phyloP scores from a whole-genome alignment of 2,797 vertebrate genomes.

The Onychomys leucogaster region DNA sequence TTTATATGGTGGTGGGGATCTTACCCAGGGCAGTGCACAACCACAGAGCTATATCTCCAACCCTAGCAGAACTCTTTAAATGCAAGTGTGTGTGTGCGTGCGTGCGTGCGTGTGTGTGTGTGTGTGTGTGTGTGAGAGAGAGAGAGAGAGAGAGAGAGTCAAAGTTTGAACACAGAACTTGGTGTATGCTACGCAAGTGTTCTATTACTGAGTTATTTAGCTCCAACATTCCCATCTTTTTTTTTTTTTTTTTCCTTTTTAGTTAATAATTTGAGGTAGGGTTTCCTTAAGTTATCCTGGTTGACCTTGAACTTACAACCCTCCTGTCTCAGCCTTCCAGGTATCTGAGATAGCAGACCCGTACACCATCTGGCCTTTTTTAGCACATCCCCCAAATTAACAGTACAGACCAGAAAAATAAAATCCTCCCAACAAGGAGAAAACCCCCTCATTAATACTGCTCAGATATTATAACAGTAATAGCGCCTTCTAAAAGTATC shows the following conservation, averaged over 20 bases:
- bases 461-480: background rate
- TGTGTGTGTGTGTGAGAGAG: no score
- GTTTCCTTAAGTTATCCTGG: background rate
- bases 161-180: background rate
- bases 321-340: background rate
- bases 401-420: slow-evolving; percentile 44
- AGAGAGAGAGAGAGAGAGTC: background rate
- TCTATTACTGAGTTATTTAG: background rate
- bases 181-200: background rate
- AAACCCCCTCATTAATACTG: background rate
- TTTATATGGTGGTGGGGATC: background rate
- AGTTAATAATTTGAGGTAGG: background rate
- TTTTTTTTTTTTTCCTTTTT: no score
- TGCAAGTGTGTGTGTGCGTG: background rate
- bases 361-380: background rate
- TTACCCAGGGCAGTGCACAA: background rate
- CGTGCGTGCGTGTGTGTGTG: background rate
- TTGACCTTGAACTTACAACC: background rate
- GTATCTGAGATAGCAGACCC: background rate
- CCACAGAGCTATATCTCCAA: background rate
- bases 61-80: slow-evolving; percentile 3
- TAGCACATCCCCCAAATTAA: slow-evolving; percentile 22
- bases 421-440: background rate
- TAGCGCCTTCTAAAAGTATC: background rate
- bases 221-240: background rate